phyloP scores from a whole-genome alignment of 2,888 invertebrate genomes.

The Cepaea hortensis region DNA sequence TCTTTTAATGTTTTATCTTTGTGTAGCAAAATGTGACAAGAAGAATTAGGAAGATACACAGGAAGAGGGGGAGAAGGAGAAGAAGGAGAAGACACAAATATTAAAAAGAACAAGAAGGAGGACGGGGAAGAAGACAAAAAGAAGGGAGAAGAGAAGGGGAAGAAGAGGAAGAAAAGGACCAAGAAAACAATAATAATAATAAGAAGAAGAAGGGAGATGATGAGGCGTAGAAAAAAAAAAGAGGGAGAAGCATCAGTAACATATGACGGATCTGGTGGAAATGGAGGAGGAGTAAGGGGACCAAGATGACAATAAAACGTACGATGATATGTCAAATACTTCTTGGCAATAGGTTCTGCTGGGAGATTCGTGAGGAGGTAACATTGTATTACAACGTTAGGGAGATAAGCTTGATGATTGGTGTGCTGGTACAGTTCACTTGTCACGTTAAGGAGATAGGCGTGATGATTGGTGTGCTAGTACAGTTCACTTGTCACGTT shows the following conservation, averaged over 20 bases:
- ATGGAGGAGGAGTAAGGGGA: background rate
- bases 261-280: background rate
- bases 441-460: no score
- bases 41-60: background rate
- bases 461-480: no score
- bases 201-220: background rate
- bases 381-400: no score
- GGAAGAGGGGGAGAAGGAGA: background rate
- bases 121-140: background rate
- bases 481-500: no score
- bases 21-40: background rate
- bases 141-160: slow-evolving; percentile 10
- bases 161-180: background rate
- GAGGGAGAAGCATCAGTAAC: background rate
- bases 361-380: no score
- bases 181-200: background rate
- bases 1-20: background rate
- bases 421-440: no score
- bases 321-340: no score
- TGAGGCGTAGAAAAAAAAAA: background rate
- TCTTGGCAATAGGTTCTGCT: no score
- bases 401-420: no score
- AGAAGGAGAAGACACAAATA: background rate
- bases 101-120: background rate
- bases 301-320: no score